Conservation (phyloP, 2,888 invertebrate species). For the Napeogenes sylphis region DNA sequence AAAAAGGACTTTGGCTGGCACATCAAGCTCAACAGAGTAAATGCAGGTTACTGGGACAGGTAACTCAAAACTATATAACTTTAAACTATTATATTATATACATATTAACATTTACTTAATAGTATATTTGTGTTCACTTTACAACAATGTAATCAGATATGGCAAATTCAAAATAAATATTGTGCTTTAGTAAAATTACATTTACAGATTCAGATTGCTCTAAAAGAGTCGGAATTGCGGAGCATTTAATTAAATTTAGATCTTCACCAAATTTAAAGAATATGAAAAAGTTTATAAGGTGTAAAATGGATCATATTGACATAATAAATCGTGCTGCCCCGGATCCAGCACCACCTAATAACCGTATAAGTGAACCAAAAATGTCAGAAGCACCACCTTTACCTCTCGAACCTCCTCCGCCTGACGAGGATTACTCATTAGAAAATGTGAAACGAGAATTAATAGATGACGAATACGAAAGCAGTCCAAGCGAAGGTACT, state of each 20-base stretch:
- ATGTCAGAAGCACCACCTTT: constrained; percentile 31
- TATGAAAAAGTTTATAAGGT: constrained; percentile 59
- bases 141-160: not conserved
- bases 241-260: constrained; percentile 48
- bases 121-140: too few relatives aligned
- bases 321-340: constrained; percentile 29
- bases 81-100: too few relatives aligned
- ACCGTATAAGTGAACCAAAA: constrained; percentile 5
- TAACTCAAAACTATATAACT: constrained; percentile 9
- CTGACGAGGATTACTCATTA: constrained; percentile 22
- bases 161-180: not conserved
- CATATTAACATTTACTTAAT: too few relatives aligned
- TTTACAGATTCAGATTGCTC: constrained; percentile 30
- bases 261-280: constrained; percentile 58
- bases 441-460: constrained; percentile 31
- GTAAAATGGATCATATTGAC: constrained; percentile 44
- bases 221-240: constrained; percentile 41
- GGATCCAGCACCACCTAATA: constrained; percentile 13
- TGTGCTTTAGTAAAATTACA: not conserved
- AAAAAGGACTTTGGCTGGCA: constrained; percentile 18
- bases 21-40: constrained; percentile 25
- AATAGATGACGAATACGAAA: constrained; percentile 25
- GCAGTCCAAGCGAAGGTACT: not conserved
- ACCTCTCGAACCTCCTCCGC: constrained; percentile 35
- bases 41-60: constrained; percentile 39